Base-by-base conservation (phyloP, 2,888 invertebrate genomes). In the Platycheirus rosarum region DNA sequence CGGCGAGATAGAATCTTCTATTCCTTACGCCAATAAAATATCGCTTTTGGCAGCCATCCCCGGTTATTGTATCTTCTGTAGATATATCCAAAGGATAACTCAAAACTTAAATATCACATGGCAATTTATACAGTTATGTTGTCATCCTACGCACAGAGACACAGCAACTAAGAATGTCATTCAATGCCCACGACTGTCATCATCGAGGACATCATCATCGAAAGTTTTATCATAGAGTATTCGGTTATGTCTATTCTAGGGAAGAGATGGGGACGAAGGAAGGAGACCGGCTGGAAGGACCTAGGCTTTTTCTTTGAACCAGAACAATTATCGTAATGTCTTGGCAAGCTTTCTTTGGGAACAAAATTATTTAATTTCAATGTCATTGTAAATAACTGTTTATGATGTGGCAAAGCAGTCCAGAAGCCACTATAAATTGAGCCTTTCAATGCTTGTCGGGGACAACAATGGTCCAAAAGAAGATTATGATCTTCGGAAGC, bases 151-250 rank as follows among this genome's bases (percentile, higher is more conserved):
- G 73, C 78, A 26, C 26, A 57, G 23, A 23, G 23, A 23, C 23
- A 26, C 26, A 60, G 5, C 5, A 16, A 37, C 14, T 40, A n/a
- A 32, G 23, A 35, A 44, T 37, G 26, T 44, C 32, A 48, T 63
- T 18, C 53, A 55, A 57, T 44, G 46, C 63, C 79, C 63, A 65
- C 76, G 35, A 37, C 46, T 48, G 73, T 51, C 63, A 69, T 69
- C 79, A 69, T 57, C 62, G 35, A 40, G 48, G 13, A 18, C 60
- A 65, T 60, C 18, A 57, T 55, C 49, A 48, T 53, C 32, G 44
- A 69, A 79, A 79, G 63, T 79, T 79, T 69, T 42, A 44, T 32
- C 23, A 57, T 65, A 75, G 69, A 79, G 35, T 37, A 29, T 42
- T 44, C 9, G 37, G 20, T n/a, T 23, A 23, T 23, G 23, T 23